Conservation (phyloP, 2,113 vertebrate genomes). For the Perognathus longimembris region DNA sequence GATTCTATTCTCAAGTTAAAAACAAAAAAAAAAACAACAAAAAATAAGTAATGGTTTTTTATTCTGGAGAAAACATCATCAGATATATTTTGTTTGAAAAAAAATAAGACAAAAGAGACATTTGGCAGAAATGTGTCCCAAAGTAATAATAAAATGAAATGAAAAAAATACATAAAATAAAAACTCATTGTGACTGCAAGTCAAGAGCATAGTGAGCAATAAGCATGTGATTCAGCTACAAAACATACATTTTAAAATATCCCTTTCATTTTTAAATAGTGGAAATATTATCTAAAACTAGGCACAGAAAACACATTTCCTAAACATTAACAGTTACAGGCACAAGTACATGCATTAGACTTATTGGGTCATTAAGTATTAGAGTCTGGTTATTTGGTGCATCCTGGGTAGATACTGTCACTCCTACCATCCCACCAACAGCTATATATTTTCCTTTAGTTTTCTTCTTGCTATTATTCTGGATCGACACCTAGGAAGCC, state of each 20-base stretch:
- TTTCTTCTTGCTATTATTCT: background rate
- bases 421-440: background rate
- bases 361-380: background rate
- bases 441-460: background rate
- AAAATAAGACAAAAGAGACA: background rate
- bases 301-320: background rate
- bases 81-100: constrained; percentile 25
- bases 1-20: background rate
- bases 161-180: background rate
- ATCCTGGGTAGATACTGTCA: background rate
- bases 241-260: constrained; percentile 34
- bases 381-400: background rate
- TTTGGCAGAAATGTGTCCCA: constrained; percentile 51
- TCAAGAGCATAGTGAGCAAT: constrained; percentile 51
- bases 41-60: constrained; percentile 5
- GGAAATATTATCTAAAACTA: background rate
- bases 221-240: constrained; percentile 50
- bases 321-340: background rate
- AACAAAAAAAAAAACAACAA: background rate
- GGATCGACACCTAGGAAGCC: background rate
- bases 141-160: constrained; percentile 46
- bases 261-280: constrained; percentile 48
- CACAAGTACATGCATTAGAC: background rate
- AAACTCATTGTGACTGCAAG: background rate
- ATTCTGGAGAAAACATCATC: constrained; percentile 40